Conservation (phyloP, 2,888 invertebrate species). For the Macrophya annulata region DNA sequence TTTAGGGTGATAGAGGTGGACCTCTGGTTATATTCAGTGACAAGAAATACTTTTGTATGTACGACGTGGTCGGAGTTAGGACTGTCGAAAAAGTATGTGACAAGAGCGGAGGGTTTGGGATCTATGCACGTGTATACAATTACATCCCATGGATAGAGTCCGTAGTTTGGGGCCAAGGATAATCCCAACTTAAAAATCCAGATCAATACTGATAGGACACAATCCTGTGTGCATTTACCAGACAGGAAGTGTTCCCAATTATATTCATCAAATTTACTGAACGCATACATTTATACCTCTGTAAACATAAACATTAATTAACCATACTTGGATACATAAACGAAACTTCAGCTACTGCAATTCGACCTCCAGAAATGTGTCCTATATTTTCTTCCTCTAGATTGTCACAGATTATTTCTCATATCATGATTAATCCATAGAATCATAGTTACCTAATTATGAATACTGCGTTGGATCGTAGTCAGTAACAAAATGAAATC, state of each 20-base stretch:
- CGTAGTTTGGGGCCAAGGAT: conserved; percentile 80
- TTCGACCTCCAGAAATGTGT: not conserved
- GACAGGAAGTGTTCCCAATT: not conserved
- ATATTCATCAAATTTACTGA: not conserved
- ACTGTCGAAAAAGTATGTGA: conserved; percentile 80
- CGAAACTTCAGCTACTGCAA: not conserved
- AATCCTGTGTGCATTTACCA: not conserved
- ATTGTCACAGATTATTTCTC: too few relatives aligned
- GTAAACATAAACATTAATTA: not conserved
- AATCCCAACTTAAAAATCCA: not conserved
- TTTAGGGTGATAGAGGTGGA: conserved; percentile 86
- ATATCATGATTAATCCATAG: too few relatives aligned
- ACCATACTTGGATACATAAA: not conserved
- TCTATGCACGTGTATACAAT: conserved; percentile 83
- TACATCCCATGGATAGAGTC: conserved; percentile 84
- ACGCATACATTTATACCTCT: not conserved
- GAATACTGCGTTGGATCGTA: too few relatives aligned
- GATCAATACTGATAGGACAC: not conserved
- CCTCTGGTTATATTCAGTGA: conserved; percentile 80
- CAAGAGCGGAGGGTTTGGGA: conserved; percentile 79
- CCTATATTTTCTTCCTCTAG: too few relatives aligned
- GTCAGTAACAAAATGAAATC: too few relatives aligned
- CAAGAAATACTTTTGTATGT: conserved; percentile 79
- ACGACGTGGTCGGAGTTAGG: conserved; percentile 81
- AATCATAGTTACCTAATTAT: too few relatives aligned